Conservation (phyloP, 2,888 invertebrate genomes). For the Sussaba pulchella region DNA sequence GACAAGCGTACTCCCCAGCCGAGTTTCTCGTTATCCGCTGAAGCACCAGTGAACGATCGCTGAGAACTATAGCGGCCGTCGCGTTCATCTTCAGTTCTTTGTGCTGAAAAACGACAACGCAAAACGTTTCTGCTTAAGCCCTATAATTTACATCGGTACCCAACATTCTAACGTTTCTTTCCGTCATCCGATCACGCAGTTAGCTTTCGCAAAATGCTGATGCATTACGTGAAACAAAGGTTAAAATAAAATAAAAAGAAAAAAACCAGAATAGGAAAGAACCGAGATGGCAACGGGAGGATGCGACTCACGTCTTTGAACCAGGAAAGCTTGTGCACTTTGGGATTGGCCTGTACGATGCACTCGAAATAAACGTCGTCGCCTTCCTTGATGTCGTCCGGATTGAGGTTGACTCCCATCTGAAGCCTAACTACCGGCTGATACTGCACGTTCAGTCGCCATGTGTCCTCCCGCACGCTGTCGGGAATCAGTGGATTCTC, state of each 20-base stretch:
- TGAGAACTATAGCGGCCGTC: constrained; percentile 92
- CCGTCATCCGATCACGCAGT: background rate
- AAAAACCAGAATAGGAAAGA: background rate
- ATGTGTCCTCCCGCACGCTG: constrained; percentile 94
- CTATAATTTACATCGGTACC: constrained; percentile 6
- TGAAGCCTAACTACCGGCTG: constrained; percentile 93
- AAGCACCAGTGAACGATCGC: constrained; percentile 94
- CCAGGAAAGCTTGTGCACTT: constrained; percentile 93
- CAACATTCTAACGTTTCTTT: background rate
- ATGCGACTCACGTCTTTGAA: constrained; percentile 92
- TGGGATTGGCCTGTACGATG: constrained; percentile 93
- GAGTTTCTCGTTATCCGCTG: constrained; percentile 93
- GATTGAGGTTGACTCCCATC: constrained; percentile 94
- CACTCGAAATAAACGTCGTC: constrained; percentile 96
- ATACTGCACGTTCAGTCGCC: constrained; percentile 95
- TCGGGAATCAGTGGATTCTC: constrained; percentile 94
- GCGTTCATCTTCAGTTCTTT: constrained; percentile 93
- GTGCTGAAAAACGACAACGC: constrained; percentile 86
- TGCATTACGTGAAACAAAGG: constrained; percentile 16
- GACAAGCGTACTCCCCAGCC: constrained; percentile 95
- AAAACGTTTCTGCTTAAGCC: constrained; percentile 8
- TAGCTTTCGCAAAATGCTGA: background rate
- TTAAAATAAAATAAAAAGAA: background rate
- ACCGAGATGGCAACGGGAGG: background rate
- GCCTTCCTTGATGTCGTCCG: constrained; percentile 95